A percentile compares a stretch with the other conserved stretches of the same genome.
phyloP scores from a whole-genome alignment of 2,888 invertebrate species.

The Zygaena filipendulae region DNA sequence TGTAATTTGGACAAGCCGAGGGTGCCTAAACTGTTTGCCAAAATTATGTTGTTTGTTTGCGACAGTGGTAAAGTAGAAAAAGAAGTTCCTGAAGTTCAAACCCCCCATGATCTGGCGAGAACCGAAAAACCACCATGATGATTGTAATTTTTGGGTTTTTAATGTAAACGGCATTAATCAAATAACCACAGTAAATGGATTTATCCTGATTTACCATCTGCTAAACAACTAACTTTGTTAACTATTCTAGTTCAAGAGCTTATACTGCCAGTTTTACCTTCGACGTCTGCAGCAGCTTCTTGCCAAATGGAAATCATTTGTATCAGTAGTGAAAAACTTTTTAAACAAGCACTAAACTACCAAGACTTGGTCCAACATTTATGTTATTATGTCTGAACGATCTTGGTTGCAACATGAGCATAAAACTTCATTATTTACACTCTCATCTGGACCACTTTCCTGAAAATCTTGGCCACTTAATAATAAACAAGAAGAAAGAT shows the following conservation, averaged over 20 bases:
- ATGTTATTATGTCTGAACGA: constrained; percentile 1
- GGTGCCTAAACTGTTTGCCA: constrained; percentile 8
- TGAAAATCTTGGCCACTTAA: constrained; percentile 8
- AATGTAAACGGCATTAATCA: constrained; percentile 6
- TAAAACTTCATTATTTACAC: constrained; percentile 4
- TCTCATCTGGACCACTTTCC: constrained; percentile 4
- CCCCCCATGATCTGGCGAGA: constrained; percentile 8
- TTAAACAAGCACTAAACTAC: too few species aligned
- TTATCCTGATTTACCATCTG: constrained; percentile 9
- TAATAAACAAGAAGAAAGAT: constrained; percentile 4
- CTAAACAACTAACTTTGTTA: constrained; percentile 7
- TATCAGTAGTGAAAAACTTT: too few species aligned
- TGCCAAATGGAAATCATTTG: too few species aligned
- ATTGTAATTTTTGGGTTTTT: constrained; percentile 8
- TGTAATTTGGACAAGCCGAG: constrained; percentile 5
- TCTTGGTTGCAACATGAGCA: constrained; percentile 4
- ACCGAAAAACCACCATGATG: constrained; percentile 9
- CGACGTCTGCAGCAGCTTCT: too few species aligned
- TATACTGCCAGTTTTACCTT: too few species aligned
- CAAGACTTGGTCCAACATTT: too few species aligned
- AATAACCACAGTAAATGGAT: constrained; percentile 6
- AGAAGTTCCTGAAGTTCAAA: too few species aligned
- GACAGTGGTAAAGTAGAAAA: constrained; percentile 1
- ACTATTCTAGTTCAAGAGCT: too few species aligned
- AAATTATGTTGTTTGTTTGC: constrained; percentile 5